Conservation (phyloP, 1,140 invertebrate species). For the Olivierus martensii region DNA sequence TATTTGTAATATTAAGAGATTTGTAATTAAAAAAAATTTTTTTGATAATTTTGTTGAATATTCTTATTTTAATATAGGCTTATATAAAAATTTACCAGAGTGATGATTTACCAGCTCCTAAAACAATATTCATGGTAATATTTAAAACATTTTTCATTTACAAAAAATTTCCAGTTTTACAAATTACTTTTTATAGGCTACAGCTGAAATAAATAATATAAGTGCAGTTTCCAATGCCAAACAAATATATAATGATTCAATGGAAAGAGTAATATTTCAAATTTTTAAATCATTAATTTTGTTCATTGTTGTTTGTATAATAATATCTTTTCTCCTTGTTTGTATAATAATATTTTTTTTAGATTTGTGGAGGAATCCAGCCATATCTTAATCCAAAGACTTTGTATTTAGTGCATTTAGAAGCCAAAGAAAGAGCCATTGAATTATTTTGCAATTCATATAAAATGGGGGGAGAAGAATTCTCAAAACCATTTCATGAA, state of each 20-base stretch:
- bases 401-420: constrained; percentile 63
- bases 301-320: neutral
- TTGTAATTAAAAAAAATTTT: too few relatives aligned
- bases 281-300: too few relatives aligned
- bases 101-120: constrained; percentile 94
- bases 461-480: constrained; percentile 93
- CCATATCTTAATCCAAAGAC: constrained; percentile 71
- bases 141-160: constrained; percentile 1
- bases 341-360: neutral
- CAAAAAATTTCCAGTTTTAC: neutral
- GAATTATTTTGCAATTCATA: constrained; percentile 61
- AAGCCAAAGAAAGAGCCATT: constrained; percentile 41
- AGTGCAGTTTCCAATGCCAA: constrained; percentile 82
- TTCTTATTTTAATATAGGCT: constrained; percentile 35
- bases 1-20: too few relatives aligned
- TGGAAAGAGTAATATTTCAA: constrained; percentile 75
- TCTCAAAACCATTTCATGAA: constrained; percentile 63
- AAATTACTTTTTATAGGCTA: constrained; percentile 49
- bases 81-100: constrained; percentile 95
- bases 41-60: neutral
- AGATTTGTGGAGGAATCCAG: constrained; percentile 61
- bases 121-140: constrained; percentile 88
- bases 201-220: constrained; percentile 95
- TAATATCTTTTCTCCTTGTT: neutral
- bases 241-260: constrained; percentile 73